Percentiles rank a stretch among this genome's conserved stretches.
Conservation (phyloP, 2,888 invertebrate species). For the Galerucella pusilla region DNA sequence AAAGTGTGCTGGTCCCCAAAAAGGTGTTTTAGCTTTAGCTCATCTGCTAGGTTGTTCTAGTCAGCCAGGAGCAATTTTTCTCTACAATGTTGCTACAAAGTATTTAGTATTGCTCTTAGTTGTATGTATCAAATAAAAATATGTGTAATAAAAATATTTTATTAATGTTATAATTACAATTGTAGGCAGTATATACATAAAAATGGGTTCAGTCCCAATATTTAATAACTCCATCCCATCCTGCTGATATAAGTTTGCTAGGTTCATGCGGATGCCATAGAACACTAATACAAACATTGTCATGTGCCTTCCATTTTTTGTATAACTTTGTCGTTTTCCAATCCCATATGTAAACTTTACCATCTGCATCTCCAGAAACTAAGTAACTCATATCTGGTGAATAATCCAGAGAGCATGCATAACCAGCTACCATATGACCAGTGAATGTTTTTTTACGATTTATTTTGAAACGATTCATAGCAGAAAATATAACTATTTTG, state of each 20-base stretch:
- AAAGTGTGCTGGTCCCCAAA: too few species aligned
- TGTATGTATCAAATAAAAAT: neutral
- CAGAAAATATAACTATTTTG: constrained; percentile 97
- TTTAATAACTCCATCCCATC: constrained; percentile 99
- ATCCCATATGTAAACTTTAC: constrained; percentile 99
- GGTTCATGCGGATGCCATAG: constrained; percentile 99
- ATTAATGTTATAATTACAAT: neutral
- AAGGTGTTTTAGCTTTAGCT: too few species aligned
- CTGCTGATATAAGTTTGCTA: constrained; percentile 95
- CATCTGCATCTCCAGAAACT: constrained; percentile 98
- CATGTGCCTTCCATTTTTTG: constrained; percentile 99
- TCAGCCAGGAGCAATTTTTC: too few species aligned
- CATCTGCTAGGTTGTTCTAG: too few species aligned
- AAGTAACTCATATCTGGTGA: constrained; percentile 99
- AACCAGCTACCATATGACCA: constrained; percentile 99
- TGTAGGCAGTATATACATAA: constrained; percentile 16
- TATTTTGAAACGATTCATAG: constrained; percentile 96
- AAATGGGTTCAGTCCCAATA: constrained; percentile 88
- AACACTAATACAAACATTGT: constrained; percentile 93
- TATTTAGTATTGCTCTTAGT: neutral
- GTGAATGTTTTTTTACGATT: constrained; percentile 98
- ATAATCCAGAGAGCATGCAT: constrained; percentile 96
- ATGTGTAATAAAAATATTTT: neutral
- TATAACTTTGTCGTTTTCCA: constrained; percentile 99
- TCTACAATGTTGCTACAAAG: too few species aligned